phyloP scores from a whole-genome alignment of 2,888 invertebrate genomes.

The Heliconius ethilla region DNA sequence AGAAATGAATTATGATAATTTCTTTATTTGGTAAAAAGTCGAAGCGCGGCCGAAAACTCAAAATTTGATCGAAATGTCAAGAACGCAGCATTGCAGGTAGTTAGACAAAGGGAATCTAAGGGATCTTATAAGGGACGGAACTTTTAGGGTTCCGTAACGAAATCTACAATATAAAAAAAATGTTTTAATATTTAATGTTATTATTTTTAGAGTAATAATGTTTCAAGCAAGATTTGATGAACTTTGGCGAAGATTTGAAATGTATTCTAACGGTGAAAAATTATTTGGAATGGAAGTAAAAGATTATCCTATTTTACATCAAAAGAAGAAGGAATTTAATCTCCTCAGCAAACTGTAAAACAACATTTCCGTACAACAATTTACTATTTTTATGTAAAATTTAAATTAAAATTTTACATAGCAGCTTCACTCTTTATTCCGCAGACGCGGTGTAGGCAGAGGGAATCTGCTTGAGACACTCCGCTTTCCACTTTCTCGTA shows the following conservation, averaged over 20 bases:
- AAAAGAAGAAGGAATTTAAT: conserved; percentile 91
- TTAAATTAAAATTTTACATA: no score
- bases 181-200: neutral
- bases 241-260: conserved; percentile 89
- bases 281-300: conserved; percentile 92
- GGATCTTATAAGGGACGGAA: no score
- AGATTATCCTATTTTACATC: conserved; percentile 90
- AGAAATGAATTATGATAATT: no score
- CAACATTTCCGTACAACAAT: neutral
- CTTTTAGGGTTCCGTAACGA: no score
- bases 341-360: conserved; percentile 90
- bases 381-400: no score
- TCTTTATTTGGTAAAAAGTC: neutral
- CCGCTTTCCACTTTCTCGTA: neutral
- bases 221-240: conserved; percentile 92
- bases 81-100: neutral
- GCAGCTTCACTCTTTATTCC: neutral
- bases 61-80: neutral
- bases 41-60: neutral
- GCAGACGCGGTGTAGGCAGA: neutral
- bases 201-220: conserved; percentile 81
- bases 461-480: neutral
- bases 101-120: neutral
- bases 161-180: neutral
- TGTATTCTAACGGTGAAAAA: conserved; percentile 91